Conservation (phyloP, 2,113 vertebrate genomes). For the Chamaea fasciata region DNA sequence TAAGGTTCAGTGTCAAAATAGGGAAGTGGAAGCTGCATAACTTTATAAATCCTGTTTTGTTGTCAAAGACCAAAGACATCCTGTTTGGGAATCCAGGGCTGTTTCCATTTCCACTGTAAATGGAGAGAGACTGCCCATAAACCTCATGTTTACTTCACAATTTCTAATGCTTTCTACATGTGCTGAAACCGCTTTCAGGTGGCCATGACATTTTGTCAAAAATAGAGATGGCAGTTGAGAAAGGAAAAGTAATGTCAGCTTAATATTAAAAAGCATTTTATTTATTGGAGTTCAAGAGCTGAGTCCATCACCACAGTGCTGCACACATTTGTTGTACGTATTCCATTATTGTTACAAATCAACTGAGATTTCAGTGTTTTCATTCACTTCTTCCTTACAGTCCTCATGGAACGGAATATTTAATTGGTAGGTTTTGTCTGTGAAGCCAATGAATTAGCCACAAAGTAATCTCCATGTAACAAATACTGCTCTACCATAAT, state of each 20-base stretch:
- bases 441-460: not conserved
- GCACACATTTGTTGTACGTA: not conserved
- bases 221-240: not conserved
- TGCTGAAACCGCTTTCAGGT: not conserved
- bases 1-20: not conserved
- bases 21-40: not conserved
- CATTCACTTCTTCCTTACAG: not conserved
- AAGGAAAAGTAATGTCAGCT: not conserved
- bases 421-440: not conserved
- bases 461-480: not conserved
- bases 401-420: not conserved
- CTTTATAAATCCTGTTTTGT: not conserved
- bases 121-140: not conserved
- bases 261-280: not conserved
- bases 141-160: not conserved
- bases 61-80: slow-evolving; percentile 19
- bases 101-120: not conserved
- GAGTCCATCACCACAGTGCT: too few species aligned
- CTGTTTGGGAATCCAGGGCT: not conserved
- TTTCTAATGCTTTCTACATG: not conserved
- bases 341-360: not conserved
- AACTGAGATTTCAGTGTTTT: not conserved
- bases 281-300: not conserved
- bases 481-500: not conserved
- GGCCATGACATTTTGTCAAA: not conserved